phyloP scores from a whole-genome alignment of 2,888 invertebrate species.

The Chromoteleia sp. region DNA sequence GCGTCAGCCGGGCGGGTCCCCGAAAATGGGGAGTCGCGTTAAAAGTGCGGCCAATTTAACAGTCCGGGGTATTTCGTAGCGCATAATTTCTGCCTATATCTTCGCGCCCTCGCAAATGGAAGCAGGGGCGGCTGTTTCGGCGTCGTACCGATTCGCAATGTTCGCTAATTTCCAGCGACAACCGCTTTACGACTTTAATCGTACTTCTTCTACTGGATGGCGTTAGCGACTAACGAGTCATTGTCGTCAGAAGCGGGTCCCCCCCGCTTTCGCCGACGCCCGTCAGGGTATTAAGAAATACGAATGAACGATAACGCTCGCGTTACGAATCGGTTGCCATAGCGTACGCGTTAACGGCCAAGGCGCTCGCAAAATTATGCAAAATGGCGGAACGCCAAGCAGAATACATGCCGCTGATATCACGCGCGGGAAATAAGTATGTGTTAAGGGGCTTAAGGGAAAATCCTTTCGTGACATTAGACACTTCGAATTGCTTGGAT shows the following conservation, averaged over 20 bases:
- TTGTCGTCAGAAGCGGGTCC: constrained; percentile 74
- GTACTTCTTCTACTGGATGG: constrained; percentile 76
- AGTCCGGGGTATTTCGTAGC: constrained; percentile 37
- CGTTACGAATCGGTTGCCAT: constrained; percentile 74
- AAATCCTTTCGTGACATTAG: constrained; percentile 61
- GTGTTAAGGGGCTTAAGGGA: constrained; percentile 68
- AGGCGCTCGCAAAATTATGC: constrained; percentile 74
- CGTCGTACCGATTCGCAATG: constrained; percentile 56
- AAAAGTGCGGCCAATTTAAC: constrained; percentile 57
- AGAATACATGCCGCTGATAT: constrained; percentile 44
- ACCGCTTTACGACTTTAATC: constrained; percentile 80
- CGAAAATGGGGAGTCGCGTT: constrained; percentile 13
- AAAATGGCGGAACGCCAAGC: constrained; percentile 67
- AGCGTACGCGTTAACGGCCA: constrained; percentile 31
- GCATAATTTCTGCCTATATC: constrained; percentile 56
- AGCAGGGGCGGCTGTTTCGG: background rate
- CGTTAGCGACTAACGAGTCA: constrained; percentile 81
- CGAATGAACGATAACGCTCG: constrained; percentile 77
- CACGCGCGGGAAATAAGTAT: constrained; percentile 63
- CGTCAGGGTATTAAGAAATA: constrained; percentile 76
- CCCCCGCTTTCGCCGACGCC: constrained; percentile 64
- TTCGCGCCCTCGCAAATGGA: constrained; percentile 42
- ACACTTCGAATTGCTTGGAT: constrained; percentile 37
- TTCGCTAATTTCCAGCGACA: constrained; percentile 77
- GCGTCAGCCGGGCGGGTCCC: constrained; percentile 6